Conservation (phyloP, 64 coral and sea anemone genomes). For the Dendronephthya gigantea region DNA sequence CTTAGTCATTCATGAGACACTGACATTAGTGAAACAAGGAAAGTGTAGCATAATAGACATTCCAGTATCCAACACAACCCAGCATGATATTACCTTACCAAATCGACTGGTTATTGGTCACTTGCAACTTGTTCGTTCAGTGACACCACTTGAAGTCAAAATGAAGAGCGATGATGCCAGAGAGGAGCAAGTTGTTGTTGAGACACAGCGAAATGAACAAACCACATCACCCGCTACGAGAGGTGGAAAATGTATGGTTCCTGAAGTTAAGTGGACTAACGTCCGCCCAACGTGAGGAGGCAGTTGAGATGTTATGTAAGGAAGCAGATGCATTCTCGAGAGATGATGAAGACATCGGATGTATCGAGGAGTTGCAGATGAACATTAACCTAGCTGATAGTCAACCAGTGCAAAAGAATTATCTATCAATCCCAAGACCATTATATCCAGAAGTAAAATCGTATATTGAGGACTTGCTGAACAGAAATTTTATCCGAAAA, state of each 20-base stretch:
- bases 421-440: slow-evolving; percentile 19
- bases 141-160: slow-evolving; percentile 39
- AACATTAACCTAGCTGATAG: slow-evolving; percentile 31
- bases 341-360: slow-evolving; percentile 32
- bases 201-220: neutral
- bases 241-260: neutral
- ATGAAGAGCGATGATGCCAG: neutral
- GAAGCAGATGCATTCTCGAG: slow-evolving; percentile 34
- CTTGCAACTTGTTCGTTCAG: slow-evolving; percentile 39
- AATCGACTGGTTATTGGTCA: slow-evolving; percentile 30
- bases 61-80: slow-evolving; percentile 40
- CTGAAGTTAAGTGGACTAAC: slow-evolving; percentile 16
- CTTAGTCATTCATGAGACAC: neutral
- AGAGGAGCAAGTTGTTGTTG: neutral
- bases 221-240: slow-evolving; percentile 17
- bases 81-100: slow-evolving; percentile 36
- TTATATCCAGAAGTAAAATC: slow-evolving; percentile 23
- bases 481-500: slow-evolving; percentile 9
- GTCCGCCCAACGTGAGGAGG: slow-evolving; percentile 13
- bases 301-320: slow-evolving; percentile 13
- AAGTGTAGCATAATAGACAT: slow-evolving; percentile 16
- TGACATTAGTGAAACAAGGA: neutral
- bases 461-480: slow-evolving; percentile 25
- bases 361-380: slow-evolving; percentile 7
- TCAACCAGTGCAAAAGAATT: slow-evolving; percentile 23